phyloP scores from a whole-genome alignment of 2,888 invertebrate genomes.

The Phengaris alcon region DNA sequence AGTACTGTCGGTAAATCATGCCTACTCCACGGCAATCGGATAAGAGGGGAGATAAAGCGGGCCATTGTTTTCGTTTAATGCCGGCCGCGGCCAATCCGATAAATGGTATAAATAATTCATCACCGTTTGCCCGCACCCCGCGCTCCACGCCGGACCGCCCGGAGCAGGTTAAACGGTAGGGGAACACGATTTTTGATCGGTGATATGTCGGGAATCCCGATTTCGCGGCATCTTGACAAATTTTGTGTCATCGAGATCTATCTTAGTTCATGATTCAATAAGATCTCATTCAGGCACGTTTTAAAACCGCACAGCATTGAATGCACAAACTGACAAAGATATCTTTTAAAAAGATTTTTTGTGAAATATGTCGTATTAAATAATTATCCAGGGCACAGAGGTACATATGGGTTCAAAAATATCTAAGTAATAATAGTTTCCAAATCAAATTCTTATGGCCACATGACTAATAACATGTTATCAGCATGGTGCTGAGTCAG shows the following conservation, averaged over 20 bases:
- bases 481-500: not conserved
- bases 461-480: not conserved
- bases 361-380: too few relatives aligned
- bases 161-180: not conserved
- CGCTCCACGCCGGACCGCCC: not conserved
- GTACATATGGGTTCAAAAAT: too few relatives aligned
- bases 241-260: not conserved
- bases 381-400: too few relatives aligned
- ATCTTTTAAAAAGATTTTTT: too few relatives aligned
- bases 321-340: too few relatives aligned
- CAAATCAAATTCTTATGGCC: too few relatives aligned
- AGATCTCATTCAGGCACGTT: too few relatives aligned
- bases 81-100: conserved; percentile 36
- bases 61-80: conserved; percentile 17
- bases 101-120: conserved; percentile 40
- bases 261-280: too few relatives aligned
- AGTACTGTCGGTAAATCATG: not conserved
- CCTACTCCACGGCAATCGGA: not conserved
- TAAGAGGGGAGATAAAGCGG: conserved; percentile 18
- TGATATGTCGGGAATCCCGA: not conserved
- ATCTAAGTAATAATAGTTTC: too few relatives aligned
- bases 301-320: too few relatives aligned
- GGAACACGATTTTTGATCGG: not conserved
- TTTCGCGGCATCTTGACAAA: not conserved
- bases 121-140: conserved; percentile 28